Evolutionary conservation across 2,113 vertebrate species (phyloP).

Genomic region (Globicephala melas): DNA sequence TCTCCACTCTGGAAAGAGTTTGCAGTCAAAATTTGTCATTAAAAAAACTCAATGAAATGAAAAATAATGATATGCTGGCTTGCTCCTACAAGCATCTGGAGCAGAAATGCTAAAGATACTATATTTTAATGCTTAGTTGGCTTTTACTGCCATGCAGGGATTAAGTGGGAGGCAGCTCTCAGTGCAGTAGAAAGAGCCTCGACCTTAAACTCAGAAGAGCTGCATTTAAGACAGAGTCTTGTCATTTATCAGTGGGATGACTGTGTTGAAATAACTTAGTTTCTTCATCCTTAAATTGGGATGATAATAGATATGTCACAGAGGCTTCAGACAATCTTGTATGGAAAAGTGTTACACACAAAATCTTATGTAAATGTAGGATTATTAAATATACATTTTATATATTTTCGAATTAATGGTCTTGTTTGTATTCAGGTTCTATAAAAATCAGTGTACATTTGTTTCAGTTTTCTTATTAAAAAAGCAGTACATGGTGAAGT

Average conservation of each 20-base stretch:
- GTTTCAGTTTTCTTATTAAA: background rate
- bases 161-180: background rate
- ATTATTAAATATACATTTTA: background rate
- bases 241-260: background rate
- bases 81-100: constrained; percentile 23
- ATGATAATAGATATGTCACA: background rate
- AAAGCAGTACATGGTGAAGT: background rate
- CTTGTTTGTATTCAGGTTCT: background rate
- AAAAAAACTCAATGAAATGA: constrained; percentile 47
- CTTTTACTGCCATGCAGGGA: background rate
- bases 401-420: background rate
- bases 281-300: background rate
- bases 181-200: background rate
- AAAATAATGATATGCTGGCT: constrained; percentile 67
- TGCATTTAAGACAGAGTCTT: background rate
- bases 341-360: background rate
- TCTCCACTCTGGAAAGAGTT: constrained; percentile 53
- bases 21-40: constrained; percentile 65
- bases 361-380: background rate
- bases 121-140: background rate
- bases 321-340: background rate
- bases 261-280: background rate
- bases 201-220: background rate
- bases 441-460: background rate
- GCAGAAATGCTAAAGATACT: constrained; percentile 14